These are phyloP conservation scores for Datnioides undecimradiatus DNA, from an alignment of 2,113 vertebrate genomes.

Conservation along the genomic window DNA sequence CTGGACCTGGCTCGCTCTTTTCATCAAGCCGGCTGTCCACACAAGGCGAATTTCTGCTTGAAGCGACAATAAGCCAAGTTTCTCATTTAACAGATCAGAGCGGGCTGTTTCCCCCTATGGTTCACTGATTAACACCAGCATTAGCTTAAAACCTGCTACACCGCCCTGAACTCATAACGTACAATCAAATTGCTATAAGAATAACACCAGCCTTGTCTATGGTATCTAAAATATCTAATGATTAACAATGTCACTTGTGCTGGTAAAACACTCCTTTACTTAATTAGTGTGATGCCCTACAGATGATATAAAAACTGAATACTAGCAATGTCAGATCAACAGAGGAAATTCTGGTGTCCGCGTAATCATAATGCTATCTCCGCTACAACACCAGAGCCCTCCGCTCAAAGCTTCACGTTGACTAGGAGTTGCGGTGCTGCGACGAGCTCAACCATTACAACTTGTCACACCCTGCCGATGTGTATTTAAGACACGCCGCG, in stretches of 20 bases:
- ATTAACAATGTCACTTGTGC: not conserved
- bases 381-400: conserved; percentile 4
- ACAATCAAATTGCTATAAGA: conserved; percentile 17
- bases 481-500: conserved; percentile 1
- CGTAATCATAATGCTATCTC: conserved; percentile 2
- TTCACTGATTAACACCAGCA: conserved; percentile 27
- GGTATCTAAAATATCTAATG: not conserved
- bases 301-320: not conserved
- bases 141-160: conserved; percentile 46
- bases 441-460: conserved; percentile 17
- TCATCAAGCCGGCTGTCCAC: not conserved
- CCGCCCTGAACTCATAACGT: conserved; percentile 1
- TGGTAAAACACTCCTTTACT: not conserved
- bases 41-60: conserved; percentile 24
- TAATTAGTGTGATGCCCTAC: not conserved
- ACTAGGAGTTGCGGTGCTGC: conserved; percentile 8
- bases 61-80: conserved; percentile 31
- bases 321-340: not conserved
- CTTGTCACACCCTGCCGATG: conserved; percentile 11
- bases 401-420: conserved; percentile 5
- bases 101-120: no score
- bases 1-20: not conserved
- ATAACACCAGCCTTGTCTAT: not conserved
- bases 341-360: conserved; percentile 4
- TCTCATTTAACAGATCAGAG: conserved; percentile 8